Percentiles rank a stretch among this genome's conserved stretches.
phyloP scores from a whole-genome alignment of 1,140 invertebrate species.

The Panagrolaimus sp. region DNA sequence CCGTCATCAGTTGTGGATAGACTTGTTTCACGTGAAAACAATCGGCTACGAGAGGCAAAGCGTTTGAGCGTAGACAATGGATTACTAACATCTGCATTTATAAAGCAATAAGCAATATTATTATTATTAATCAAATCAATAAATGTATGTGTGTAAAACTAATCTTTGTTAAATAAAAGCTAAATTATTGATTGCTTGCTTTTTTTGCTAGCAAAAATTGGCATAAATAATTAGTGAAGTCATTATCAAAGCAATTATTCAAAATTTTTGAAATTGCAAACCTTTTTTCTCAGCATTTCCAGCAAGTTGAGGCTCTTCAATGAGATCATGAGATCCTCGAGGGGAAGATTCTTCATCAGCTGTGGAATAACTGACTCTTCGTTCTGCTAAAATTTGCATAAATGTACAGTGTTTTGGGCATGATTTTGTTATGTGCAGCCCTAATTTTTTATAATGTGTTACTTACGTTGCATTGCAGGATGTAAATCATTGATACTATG shows the following conservation, averaged over 20 bases:
- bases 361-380: slow-evolving; percentile 58
- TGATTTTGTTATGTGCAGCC: not conserved
- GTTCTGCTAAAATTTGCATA: slow-evolving; percentile 35
- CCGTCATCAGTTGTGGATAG: slow-evolving; percentile 31
- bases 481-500: slow-evolving; percentile 58
- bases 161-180: too few species aligned
- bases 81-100: slow-evolving; percentile 18
- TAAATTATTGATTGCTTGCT: too few species aligned
- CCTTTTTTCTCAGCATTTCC: slow-evolving; percentile 50
- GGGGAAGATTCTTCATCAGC: slow-evolving; percentile 59
- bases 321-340: slow-evolving; percentile 54
- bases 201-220: too few species aligned
- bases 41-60: slow-evolving; percentile 37
- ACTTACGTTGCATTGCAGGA: slow-evolving; percentile 39
- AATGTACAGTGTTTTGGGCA: not conserved
- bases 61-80: slow-evolving; percentile 32
- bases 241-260: not conserved
- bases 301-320: slow-evolving; percentile 37
- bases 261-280: slow-evolving; percentile 15
- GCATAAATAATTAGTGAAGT: too few species aligned
- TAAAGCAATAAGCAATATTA: slow-evolving; percentile 20
- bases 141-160: too few species aligned
- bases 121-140: not conserved
- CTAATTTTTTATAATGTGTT: not conserved
- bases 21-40: slow-evolving; percentile 39